Conservation (phyloP, 2,113 vertebrate species). For the Vulpes vulpes region DNA sequence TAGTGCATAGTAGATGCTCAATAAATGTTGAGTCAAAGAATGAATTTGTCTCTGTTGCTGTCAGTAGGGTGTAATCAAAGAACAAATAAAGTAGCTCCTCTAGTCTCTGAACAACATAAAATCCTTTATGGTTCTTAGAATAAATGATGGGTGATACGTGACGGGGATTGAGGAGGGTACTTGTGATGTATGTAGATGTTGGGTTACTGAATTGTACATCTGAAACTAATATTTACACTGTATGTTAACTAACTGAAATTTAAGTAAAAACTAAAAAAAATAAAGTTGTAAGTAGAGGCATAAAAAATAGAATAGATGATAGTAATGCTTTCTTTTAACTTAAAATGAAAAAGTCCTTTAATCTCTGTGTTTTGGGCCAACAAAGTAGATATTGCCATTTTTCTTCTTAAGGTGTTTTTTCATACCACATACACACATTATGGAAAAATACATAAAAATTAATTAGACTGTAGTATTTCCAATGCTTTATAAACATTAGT, state of each 20-base stretch:
- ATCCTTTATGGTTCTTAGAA: neutral
- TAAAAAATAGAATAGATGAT: neutral
- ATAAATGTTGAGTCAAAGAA: conserved; percentile 21
- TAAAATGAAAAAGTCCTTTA: neutral
- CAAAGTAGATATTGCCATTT: neutral
- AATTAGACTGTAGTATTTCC: neutral
- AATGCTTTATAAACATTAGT: neutral
- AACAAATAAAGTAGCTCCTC: neutral
- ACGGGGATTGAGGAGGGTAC: neutral
- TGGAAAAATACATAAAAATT: neutral
- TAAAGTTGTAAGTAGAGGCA: neutral
- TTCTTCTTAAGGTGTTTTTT: conserved; percentile 58
- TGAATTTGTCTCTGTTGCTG: conserved; percentile 5
- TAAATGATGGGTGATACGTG: neutral
- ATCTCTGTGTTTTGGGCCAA: conserved; percentile 17
- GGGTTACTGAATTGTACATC: neutral
- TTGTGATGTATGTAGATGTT: neutral
- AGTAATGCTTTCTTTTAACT: neutral
- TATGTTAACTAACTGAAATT: neutral
- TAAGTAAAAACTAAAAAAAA: neutral
- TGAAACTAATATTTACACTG: neutral
- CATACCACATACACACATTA: neutral
- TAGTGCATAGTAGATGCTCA: neutral
- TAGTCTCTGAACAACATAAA: neutral
- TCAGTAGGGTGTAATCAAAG: neutral